These are phyloP conservation scores for Ctenopoma kingsleyae DNA, from an alignment of 2,797 vertebrate species.

Conservation along the genomic window DNA sequence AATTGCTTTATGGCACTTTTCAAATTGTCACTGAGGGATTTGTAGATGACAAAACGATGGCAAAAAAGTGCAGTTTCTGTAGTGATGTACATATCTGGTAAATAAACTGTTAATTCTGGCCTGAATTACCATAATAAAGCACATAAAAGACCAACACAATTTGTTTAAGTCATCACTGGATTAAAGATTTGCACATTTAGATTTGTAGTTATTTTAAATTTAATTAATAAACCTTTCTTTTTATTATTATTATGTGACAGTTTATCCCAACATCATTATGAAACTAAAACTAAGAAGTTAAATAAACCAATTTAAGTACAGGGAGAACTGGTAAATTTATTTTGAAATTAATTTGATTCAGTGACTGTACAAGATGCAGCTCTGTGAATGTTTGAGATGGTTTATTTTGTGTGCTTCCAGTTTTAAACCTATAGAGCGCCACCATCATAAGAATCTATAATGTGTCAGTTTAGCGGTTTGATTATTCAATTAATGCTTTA, in stretches of 20 bases:
- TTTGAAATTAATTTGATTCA: neutral
- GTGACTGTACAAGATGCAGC: neutral
- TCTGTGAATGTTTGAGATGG: neutral
- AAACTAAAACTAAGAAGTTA: neutral
- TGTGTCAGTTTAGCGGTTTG: neutral
- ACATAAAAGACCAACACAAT: neutral
- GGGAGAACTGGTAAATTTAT: neutral
- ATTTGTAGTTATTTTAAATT: no score
- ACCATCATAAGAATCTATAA: neutral
- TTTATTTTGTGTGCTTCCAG: no score
- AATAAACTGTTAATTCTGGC: neutral
- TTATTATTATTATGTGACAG: no score
- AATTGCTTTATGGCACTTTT: neutral
- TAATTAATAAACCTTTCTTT: no score
- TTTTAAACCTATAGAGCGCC: no score
- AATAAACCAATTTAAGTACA: neutral
- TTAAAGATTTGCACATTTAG: no score
- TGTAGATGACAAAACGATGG: neutral
- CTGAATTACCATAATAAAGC: neutral
- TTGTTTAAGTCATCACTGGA: neutral
- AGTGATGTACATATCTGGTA: neutral
- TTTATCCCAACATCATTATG: no score
- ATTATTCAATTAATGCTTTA: constrained; percentile 10
- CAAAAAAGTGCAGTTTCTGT: no score
- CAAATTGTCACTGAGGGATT: no score